phyloP scores from a whole-genome alignment of 2,888 invertebrate genomes.

The Odontomyia ornata region DNA sequence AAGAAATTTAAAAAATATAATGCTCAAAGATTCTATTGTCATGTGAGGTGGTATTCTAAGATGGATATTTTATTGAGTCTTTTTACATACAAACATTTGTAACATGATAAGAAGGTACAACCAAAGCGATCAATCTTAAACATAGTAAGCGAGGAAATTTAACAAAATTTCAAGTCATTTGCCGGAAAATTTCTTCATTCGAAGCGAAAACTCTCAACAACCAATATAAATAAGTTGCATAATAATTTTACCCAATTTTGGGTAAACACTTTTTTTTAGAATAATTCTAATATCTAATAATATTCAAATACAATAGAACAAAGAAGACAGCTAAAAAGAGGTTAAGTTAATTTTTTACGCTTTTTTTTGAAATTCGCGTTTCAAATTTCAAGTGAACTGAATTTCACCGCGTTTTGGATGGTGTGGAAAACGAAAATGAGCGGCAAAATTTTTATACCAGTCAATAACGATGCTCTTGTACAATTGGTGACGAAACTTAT shows the following conservation, averaged over 20 bases:
- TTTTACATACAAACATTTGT: too few species aligned
- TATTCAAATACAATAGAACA: background rate
- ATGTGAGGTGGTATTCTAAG: too few species aligned
- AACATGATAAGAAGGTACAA: too few species aligned
- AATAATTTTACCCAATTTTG: constrained; percentile 14
- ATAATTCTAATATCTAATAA: background rate
- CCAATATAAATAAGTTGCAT: background rate
- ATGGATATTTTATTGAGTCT: too few species aligned
- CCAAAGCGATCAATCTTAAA: too few species aligned
- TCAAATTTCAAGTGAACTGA: constrained; percentile 22
- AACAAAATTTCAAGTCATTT: too few species aligned
- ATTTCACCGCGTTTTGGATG: background rate
- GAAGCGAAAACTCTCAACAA: background rate
- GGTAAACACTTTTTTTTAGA: constrained; percentile 18
- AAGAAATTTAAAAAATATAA: too few species aligned
- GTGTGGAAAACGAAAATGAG: background rate
- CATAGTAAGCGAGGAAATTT: too few species aligned
- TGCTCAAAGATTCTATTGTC: too few species aligned
- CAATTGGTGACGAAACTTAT: background rate
- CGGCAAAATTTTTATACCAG: constrained; percentile 35
- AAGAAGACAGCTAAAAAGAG: background rate
- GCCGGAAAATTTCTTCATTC: background rate
- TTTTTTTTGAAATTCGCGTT: constrained; percentile 5
- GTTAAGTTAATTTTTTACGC: background rate
- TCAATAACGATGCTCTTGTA: background rate